Percentiles rank a stretch among this genome's conserved stretches.
These are phyloP conservation scores for Vultur gryphus DNA, from an alignment of 2,797 vertebrate genomes.

Conservation along the genomic window DNA sequence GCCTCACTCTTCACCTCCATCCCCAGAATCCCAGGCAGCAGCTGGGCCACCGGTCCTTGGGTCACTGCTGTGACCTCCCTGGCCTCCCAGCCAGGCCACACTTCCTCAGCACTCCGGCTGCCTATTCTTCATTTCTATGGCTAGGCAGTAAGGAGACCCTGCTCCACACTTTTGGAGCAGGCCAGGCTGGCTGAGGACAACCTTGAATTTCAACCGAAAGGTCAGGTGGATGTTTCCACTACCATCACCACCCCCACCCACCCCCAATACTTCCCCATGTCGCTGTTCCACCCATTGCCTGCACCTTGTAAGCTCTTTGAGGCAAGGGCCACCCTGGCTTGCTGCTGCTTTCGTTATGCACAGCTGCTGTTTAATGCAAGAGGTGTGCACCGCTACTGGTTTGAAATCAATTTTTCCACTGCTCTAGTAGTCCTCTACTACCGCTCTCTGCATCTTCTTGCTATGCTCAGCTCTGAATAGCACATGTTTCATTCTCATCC, in stretches of 20 bases:
- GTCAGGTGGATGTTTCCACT: not conserved
- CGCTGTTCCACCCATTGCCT: not conserved
- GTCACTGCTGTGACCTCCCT: fast-evolving
- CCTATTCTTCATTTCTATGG: fast-evolving
- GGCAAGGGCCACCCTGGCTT: not conserved
- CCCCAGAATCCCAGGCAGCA: not conserved
- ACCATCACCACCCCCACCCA: too few relatives aligned
- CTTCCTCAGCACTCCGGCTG: not conserved
- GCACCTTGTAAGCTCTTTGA: not conserved
- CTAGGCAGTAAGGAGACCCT: not conserved
- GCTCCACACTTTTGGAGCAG: not conserved
- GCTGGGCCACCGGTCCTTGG: not conserved
- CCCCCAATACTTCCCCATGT: not conserved
- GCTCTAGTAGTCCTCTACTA: not conserved
- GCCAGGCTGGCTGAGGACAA: not conserved
- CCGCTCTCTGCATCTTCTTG: not conserved
- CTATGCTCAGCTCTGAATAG: not conserved
- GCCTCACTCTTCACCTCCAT: not conserved
- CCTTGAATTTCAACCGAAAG: not conserved
- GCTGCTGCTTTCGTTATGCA: not conserved
- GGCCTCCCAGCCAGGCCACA: not conserved
- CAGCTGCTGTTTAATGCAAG: not conserved
- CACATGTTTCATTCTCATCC: not conserved
- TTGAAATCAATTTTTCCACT: not conserved
- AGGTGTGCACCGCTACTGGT: fast-evolving